These are phyloP conservation scores for Donacobius atricapilla DNA, from an alignment of 2,113 vertebrate genomes.

Conservation along the genomic window DNA sequence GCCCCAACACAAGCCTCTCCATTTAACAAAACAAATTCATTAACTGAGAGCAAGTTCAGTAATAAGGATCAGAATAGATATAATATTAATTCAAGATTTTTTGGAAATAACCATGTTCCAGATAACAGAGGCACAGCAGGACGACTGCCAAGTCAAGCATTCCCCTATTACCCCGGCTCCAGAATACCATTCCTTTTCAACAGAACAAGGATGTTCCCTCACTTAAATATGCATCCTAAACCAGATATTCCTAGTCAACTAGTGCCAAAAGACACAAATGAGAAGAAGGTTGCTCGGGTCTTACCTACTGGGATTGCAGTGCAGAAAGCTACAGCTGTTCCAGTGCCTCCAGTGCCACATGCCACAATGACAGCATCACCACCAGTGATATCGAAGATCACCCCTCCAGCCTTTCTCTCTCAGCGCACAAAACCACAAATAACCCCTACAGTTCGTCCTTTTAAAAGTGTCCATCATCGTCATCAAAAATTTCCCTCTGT, in stretches of 20 bases:
- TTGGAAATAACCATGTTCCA: slow-evolving; percentile 74
- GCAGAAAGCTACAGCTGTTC: not conserved
- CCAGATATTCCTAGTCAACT: not conserved
- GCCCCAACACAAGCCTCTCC: not conserved
- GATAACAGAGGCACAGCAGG: slow-evolving; percentile 50
- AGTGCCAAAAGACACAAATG: not conserved
- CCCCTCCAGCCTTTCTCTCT: not conserved
- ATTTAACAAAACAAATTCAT: not conserved
- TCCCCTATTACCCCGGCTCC: slow-evolving; percentile 28
- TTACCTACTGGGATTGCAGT: not conserved
- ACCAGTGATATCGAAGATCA: not conserved
- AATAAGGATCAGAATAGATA: not conserved
- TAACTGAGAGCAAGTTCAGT: not conserved
- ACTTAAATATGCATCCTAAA: not conserved
- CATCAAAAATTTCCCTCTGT: slow-evolving; percentile 31
- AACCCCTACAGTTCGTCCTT: not conserved
- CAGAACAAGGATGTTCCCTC: slow-evolving; percentile 48
- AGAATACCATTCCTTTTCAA: slow-evolving; percentile 56
- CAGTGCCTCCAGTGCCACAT: not conserved
- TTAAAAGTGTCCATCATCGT: not conserved
- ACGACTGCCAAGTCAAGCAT: slow-evolving; percentile 9
- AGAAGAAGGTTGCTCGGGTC: not conserved
- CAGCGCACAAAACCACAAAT: not conserved
- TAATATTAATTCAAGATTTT: slow-evolving; percentile 46
- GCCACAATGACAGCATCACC: not conserved